Percentiles rank a stretch among this genome's conserved stretches.
Evolutionary conservation across 2,113 vertebrate genomes (phyloP).

Genomic region (Limanda limanda): DNA sequence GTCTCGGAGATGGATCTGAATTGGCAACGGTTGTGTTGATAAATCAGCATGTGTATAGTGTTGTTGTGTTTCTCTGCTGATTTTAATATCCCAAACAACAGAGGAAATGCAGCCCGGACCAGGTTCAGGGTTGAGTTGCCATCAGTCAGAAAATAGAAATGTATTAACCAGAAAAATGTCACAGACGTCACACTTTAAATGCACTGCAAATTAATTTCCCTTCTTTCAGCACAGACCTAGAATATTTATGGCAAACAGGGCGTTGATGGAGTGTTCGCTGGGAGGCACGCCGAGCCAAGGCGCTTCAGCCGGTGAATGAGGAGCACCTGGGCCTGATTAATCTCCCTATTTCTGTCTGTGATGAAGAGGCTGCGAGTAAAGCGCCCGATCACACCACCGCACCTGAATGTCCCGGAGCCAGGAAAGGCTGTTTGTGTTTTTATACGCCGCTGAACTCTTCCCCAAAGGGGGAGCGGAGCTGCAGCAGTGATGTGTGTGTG

Average conservation of each 20-base stretch:
- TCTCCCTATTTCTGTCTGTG: constrained; percentile 56
- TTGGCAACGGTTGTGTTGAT: constrained; percentile 1
- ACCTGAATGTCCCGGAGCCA: constrained; percentile 59
- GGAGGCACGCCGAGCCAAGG: constrained; percentile 55
- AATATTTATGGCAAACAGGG: constrained; percentile 66
- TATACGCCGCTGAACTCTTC: constrained; percentile 43
- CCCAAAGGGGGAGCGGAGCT: constrained; percentile 36
- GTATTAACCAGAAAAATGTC: constrained; percentile 64
- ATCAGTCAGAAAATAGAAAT: constrained; percentile 69
- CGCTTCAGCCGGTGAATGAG: constrained; percentile 59
- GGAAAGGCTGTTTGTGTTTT: constrained; percentile 28
- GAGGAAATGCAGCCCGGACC: neutral
- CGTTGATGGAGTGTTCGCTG: constrained; percentile 67
- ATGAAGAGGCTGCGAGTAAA: constrained; percentile 46
- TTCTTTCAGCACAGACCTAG: constrained; percentile 44
- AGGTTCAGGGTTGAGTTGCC: constrained; percentile 23
- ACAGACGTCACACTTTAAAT: constrained; percentile 60
- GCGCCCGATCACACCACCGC: constrained; percentile 41
- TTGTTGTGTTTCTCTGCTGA: constrained; percentile 5
- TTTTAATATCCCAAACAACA: constrained; percentile 43
- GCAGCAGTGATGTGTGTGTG: constrained; percentile 49
- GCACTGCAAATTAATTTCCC: constrained; percentile 56
- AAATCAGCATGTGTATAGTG: neutral
- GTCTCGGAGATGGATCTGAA: constrained; percentile 1
- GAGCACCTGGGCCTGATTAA: constrained; percentile 75